These are phyloP conservation scores for Gulo gulo DNA, from an alignment of 2,113 vertebrate genomes.

Conservation along the genomic window DNA sequence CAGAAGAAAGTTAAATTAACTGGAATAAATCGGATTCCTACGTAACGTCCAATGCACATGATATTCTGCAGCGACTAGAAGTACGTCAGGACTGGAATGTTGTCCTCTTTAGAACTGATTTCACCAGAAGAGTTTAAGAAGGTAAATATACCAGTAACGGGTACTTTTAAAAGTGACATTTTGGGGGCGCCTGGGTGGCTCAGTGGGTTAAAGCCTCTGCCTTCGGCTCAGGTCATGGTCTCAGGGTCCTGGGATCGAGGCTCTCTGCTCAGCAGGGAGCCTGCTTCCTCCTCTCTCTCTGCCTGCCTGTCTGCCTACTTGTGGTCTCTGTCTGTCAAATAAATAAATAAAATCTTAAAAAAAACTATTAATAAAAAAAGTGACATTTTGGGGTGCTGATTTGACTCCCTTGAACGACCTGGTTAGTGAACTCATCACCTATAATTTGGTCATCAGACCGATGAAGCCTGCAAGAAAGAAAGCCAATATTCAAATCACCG, in stretches of 20 bases:
- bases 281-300: too few species aligned
- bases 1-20: neutral
- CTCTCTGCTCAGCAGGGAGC: too few species aligned
- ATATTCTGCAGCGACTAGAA: neutral
- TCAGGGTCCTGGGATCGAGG: too few species aligned
- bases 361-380: neutral
- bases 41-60: neutral
- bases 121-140: neutral
- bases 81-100: neutral
- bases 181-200: neutral
- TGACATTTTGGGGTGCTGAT: neutral
- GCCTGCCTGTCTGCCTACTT: too few species aligned
- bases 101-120: neutral
- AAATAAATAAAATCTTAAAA: too few species aligned
- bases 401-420: neutral
- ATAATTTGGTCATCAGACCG: neutral
- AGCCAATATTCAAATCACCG: constrained; percentile 1
- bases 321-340: too few species aligned
- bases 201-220: too few species aligned
- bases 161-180: neutral
- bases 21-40: neutral
- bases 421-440: neutral
- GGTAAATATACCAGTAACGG: neutral
- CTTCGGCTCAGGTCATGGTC: too few species aligned
- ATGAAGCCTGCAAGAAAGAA: constrained; percentile 2